These are phyloP conservation scores for Eospalax fontanierii DNA, from an alignment of 2,797 vertebrate genomes.

Conservation along the genomic window DNA sequence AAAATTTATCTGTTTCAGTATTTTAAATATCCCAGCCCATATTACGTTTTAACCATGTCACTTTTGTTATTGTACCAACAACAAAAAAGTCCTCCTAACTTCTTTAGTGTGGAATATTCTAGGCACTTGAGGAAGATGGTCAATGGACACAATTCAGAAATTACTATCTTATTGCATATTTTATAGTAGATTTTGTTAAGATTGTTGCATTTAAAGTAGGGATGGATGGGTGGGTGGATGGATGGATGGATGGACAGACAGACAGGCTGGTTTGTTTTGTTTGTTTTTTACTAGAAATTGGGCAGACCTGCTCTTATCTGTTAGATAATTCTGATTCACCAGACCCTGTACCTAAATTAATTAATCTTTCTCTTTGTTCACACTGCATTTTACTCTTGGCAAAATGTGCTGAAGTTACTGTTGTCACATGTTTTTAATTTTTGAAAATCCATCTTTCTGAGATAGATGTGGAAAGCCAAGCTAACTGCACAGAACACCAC, in stretches of 20 bases:
- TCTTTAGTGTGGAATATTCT: conserved; percentile 37
- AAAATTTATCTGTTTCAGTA: conserved; percentile 33
- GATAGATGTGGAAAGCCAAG: conserved; percentile 82
- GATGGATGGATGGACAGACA: no score
- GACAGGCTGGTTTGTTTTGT: neutral
- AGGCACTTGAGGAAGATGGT: conserved; percentile 23
- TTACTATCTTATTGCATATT: conserved; percentile 41
- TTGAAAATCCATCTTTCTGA: conserved; percentile 86
- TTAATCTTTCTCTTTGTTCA: conserved; percentile 79
- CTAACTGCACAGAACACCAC: conserved; percentile 80
- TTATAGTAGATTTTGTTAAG: conserved; percentile 51
- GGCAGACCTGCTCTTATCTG: conserved; percentile 28
- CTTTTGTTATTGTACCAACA: conserved; percentile 51
- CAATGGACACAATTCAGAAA: conserved; percentile 60
- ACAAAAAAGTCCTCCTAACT: conserved; percentile 31
- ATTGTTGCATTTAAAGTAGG: conserved; percentile 41
- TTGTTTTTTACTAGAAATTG: neutral
- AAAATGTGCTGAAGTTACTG: conserved; percentile 77
- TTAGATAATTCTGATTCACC: conserved; percentile 76
- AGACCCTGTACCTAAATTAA: conserved; percentile 73
- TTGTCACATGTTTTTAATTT: conserved; percentile 87
- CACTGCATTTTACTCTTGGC: conserved; percentile 81
- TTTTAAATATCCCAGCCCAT: conserved; percentile 44
- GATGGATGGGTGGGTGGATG: neutral
- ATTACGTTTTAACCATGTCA: conserved; percentile 1